Evolutionary conservation across 2,888 invertebrate species (phyloP).

Genomic region (Cancer borealis): DNA sequence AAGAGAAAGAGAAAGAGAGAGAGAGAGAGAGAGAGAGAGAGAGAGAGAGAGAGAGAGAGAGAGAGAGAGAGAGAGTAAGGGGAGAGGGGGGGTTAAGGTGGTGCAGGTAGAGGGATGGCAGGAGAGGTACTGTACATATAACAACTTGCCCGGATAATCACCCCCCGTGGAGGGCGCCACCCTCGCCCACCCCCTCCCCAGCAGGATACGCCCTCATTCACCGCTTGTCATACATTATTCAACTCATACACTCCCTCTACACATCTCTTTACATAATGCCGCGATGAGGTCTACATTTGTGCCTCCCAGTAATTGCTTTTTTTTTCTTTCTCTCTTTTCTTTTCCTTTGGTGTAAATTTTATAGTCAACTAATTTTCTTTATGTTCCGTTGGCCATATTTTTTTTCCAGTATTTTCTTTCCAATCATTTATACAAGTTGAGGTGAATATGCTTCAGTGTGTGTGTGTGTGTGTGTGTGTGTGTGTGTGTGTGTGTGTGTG

Average conservation of each 20-base stretch:
- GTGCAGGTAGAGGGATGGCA: not conserved
- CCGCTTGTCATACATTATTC: conserved; percentile 68
- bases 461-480: conserved; percentile 32
- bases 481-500: conserved; percentile 15
- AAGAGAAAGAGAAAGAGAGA: not conserved
- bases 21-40: not conserved
- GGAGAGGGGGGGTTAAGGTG: not conserved
- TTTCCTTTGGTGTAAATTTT: not conserved
- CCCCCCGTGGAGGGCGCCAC: conserved; percentile 56
- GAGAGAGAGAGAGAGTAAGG: conserved; percentile 8
- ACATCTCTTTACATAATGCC: conserved; percentile 62
- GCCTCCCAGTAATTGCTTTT: conserved; percentile 52
- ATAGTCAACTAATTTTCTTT: not conserved
- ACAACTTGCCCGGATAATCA: conserved; percentile 60
- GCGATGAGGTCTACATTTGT: conserved; percentile 66
- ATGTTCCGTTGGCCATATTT: not conserved
- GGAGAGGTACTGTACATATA: not conserved
- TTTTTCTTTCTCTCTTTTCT: not conserved
- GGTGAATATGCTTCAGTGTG: not conserved
- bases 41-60: not conserved
- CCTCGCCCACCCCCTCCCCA: conserved; percentile 60
- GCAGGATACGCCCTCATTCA: conserved; percentile 68
- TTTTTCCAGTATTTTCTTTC: not conserved
- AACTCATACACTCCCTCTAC: conserved; percentile 50
- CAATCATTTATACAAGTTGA: not conserved